Evolutionary conservation across 2,888 invertebrate genomes (phyloP).

Genomic region (Aphelenchoides bicaudatus): DNA sequence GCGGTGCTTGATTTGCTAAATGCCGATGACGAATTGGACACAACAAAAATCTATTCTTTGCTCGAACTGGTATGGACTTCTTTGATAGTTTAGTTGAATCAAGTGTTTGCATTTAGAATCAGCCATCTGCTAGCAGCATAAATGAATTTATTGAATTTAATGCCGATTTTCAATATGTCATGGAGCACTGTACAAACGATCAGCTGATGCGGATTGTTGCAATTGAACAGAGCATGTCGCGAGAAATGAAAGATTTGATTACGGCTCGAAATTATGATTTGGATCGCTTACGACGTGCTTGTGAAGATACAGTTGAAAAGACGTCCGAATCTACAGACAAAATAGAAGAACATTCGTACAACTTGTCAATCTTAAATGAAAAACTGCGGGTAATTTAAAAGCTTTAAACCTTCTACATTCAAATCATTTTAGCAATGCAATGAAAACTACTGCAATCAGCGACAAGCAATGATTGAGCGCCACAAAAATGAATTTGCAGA

Average conservation of each 20-base stretch:
- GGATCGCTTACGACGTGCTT: constrained; percentile 32
- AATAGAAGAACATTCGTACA: constrained; percentile 43
- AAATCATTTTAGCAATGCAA: constrained; percentile 38
- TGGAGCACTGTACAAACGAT: constrained; percentile 31
- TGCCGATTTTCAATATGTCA: constrained; percentile 37
- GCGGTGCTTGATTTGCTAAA: constrained; percentile 3
- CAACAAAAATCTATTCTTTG: too few species aligned
- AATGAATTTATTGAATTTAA: constrained; percentile 23
- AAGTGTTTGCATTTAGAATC: neutral
- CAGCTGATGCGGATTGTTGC: constrained; percentile 38
- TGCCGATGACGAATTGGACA: too few species aligned
- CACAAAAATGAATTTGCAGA: constrained; percentile 39
- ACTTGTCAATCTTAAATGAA: constrained; percentile 48
- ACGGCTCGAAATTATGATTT: constrained; percentile 50
- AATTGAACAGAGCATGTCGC: constrained; percentile 45
- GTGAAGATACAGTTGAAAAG: constrained; percentile 37
- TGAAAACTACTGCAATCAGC: constrained; percentile 44
- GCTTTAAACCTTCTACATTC: constrained; percentile 16
- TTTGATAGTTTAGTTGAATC: neutral
- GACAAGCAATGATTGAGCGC: constrained; percentile 43
- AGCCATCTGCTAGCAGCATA: neutral
- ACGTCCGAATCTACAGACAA: constrained; percentile 18
- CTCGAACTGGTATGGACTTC: too few species aligned
- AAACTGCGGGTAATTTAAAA: constrained; percentile 39
- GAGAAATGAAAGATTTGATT: constrained; percentile 47